Conservation (phyloP, 2,113 vertebrate species). For the Rhea pennata region DNA sequence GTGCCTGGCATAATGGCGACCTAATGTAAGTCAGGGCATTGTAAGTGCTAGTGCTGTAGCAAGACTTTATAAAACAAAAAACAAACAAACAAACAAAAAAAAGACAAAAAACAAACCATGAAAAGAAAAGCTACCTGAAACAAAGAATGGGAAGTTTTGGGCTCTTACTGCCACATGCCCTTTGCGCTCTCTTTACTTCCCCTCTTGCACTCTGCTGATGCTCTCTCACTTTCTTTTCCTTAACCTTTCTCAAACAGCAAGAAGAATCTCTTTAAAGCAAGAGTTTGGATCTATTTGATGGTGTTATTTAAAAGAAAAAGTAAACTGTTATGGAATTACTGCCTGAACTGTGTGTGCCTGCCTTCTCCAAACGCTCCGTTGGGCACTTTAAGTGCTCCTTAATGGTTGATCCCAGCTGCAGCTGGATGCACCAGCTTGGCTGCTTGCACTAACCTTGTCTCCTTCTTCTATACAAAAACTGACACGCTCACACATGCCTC, state of each 20-base stretch:
- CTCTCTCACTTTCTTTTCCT: background rate
- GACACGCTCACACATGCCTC: background rate
- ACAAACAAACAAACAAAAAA: fast-evolving
- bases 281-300: background rate
- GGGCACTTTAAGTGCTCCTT: background rate
- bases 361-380: background rate
- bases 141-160: background rate
- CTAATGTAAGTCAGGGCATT: fast-evolving
- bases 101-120: background rate
- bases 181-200: background rate
- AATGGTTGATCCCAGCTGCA: background rate
- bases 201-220: background rate
- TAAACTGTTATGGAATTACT: background rate
- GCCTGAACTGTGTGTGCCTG: background rate
- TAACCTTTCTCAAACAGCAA: background rate
- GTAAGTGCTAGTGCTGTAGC: background rate
- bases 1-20: background rate
- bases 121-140: background rate
- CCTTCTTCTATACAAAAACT: background rate
- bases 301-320: background rate
- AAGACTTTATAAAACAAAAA: background rate
- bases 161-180: background rate
- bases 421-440: background rate
- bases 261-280: background rate
- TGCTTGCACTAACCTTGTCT: background rate